These are phyloP conservation scores for Alosa alosa DNA, from an alignment of 2,113 vertebrate genomes.

Conservation along the genomic window DNA sequence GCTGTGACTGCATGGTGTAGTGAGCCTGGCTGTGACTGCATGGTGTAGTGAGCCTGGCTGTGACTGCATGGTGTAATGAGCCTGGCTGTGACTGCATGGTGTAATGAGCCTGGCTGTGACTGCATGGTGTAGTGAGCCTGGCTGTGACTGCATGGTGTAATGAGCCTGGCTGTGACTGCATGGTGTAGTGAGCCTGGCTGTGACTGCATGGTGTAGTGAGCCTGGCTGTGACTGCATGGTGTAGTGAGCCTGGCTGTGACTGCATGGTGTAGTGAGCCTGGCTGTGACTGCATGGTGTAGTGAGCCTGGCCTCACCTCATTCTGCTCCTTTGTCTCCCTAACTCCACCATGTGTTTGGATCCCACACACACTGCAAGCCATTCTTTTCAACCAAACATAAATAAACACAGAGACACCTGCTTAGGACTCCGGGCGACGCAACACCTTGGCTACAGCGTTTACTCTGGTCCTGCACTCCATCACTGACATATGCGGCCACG, in stretches of 20 bases:
- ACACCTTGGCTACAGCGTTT: neutral
- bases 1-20: too few relatives aligned
- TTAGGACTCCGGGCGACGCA: neutral
- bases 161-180: neutral
- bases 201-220: neutral
- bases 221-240: neutral
- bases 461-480: neutral
- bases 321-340: neutral
- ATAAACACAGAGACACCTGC: neutral
- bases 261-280: too few relatives aligned
- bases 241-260: neutral
- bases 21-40: too few relatives aligned
- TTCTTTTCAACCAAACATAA: neutral
- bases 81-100: too few relatives aligned
- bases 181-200: too few relatives aligned
- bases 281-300: neutral
- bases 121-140: too few relatives aligned
- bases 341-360: neutral
- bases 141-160: neutral
- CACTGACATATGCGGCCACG: neutral
- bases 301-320: neutral
- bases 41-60: neutral
- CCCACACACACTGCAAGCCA: neutral
- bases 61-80: neutral
- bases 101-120: neutral